Base-by-base conservation (phyloP, 2,888 invertebrate genomes). In the Euphydryas editha region DNA sequence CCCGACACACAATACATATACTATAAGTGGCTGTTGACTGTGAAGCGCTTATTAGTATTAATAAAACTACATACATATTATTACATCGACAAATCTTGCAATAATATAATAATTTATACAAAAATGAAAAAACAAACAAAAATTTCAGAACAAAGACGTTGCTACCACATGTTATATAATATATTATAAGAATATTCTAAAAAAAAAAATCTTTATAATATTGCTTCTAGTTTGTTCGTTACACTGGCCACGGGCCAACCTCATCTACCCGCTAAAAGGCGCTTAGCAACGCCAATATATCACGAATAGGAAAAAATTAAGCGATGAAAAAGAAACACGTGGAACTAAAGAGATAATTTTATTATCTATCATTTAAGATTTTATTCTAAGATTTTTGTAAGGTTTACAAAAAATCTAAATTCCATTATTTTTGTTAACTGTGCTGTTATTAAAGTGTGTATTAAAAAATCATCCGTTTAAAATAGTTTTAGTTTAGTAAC, bases 201-300 rank as follows among this genome's bases (percentile, higher is more conserved):
- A 30, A 54, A 17, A 54, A 36, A 10, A 54, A 8, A 18, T 15
- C 67, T 60, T 62, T 74, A 69, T 68, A 62, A 64, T 57, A 67
- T 72, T 72, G 70, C 72, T 65, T 59, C 67, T 61, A 66, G 62
- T 57, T 65, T 69, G 72, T 65, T 67, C 67, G 67, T 62, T 58
- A 58, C 44, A 59, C 67, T 77, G 76, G 76, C 76, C 18, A 46
- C 8, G 1, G 20, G 73, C 76, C 76, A 76, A 76, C 66, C 76
- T 76, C 75, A 72, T 75, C 76, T 73, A 57, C 67, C 59, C 51
- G 66, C 74, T 75, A 72, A 76, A 76, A 76, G 73, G 73, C 75
- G 73, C 76, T 76, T 75, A 76, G 71, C 73, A 74, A 71, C 71
- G 70, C 70, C 72, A 71, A 73, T 77, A 75, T 73, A 76, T 75